A percentile compares a stretch with the other conserved stretches of the same genome.
phyloP scores from a whole-genome alignment of 2,888 invertebrate genomes.

The Podabrus alpinus region DNA sequence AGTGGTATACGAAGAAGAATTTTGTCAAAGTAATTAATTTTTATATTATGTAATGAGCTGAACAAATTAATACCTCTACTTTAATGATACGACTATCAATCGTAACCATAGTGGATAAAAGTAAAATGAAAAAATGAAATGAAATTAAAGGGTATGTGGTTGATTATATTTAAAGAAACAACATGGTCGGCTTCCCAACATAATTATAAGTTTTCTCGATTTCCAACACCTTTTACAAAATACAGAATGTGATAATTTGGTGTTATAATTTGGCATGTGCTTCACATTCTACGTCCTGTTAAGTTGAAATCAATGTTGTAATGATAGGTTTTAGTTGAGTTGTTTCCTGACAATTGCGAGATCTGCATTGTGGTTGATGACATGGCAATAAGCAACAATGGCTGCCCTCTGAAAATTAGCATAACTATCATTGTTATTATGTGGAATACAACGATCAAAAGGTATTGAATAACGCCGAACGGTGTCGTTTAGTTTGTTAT shows the following conservation, averaged over 20 bases:
- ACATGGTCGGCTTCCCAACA: conserved; percentile 24
- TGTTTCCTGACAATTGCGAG: conserved; percentile 34
- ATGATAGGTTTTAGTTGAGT: conserved; percentile 26
- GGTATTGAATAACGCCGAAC: conserved; percentile 24
- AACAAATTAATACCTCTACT: neutral
- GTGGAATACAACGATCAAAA: conserved; percentile 30
- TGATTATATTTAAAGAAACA: conserved; percentile 11
- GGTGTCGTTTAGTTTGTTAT: conserved; percentile 26
- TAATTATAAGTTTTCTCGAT: conserved; percentile 26
- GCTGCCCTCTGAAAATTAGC: conserved; percentile 30
- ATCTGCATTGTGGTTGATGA: conserved; percentile 34
- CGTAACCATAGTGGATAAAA: neutral
- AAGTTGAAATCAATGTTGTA: conserved; percentile 25
- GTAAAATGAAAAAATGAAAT: neutral
- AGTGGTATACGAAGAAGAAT: neutral
- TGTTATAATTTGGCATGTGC: neutral
- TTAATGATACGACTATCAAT: conserved; percentile 1
- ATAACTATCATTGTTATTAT: conserved; percentile 37
- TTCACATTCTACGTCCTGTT: conserved; percentile 20
- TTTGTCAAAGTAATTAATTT: neutral
- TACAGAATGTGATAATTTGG: conserved; percentile 11
- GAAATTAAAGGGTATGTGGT: conserved; percentile 3
- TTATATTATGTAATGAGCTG: neutral
- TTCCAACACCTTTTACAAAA: conserved; percentile 18
- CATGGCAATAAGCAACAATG: conserved; percentile 35